Base-by-base conservation (phyloP, 2,888 invertebrate species). In the Proisotoma minuta region DNA sequence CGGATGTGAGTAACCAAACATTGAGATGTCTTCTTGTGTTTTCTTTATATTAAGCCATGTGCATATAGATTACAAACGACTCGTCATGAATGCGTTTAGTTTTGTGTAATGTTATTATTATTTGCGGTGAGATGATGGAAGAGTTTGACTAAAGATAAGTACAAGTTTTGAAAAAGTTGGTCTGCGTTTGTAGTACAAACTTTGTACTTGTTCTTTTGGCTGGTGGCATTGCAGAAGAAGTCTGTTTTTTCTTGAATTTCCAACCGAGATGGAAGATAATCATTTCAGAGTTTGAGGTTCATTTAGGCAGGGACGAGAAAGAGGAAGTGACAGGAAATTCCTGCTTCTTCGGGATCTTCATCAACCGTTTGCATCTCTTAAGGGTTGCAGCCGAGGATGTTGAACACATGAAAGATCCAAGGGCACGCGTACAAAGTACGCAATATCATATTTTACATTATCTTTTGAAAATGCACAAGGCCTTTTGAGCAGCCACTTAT, bases 401-500 rank as follows among this genome's bases (percentile, higher is more conserved):
- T 67, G 43, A 69, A 66, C 71, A 71, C 63, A 71, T 71, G 71
- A 62, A 62, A 24, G 26, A 26, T 65, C 63, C 59, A 67, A 69
- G 71, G 71, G 71, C 71, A 71, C 71, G 71, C 71, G 71, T 67
- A 66, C 52, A 47, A 12, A 54, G 54, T 28, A 49, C 53, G 34
- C 34, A 4, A 43, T 43, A 18, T 20, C 4, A 20, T 20, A 43
- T 43, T 43, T 43, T 34, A 34, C 43, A 12, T 43, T 15, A 29
- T 54, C 53, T 28, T 52, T 39, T 60, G 20, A 27, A 29, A 8
- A 23, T 49, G 58, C 49, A 22, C 49, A 49, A 43, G 43, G 15
- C 47, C 48, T 47, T 57, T 48, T 10, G 40, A 24, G 8, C 50
- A 58, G 50, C 15, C 23, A 51, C 39, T 18, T 39, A 39, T 34